Evolutionary conservation across 30 jellyfish, hydroid and myxozoan species (phyloP).

Genomic region (Mastigias papua): DNA sequence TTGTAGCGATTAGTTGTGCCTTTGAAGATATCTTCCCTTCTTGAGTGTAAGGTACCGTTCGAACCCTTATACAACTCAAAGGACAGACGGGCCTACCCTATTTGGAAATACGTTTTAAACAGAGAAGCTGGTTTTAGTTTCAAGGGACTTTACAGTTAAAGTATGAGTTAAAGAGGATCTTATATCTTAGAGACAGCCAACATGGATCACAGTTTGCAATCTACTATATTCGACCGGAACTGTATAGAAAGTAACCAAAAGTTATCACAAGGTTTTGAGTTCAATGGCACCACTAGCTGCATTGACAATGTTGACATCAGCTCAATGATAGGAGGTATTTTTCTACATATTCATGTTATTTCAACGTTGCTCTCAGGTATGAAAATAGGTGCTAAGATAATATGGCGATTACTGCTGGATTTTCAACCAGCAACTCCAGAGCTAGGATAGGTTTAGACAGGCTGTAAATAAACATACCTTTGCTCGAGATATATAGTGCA

Average conservation of each 20-base stretch:
- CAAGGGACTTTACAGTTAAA: too few relatives aligned
- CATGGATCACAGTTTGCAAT: slow-evolving; percentile 37
- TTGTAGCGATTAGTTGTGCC: not conserved
- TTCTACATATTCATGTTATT: not conserved
- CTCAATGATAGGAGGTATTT: slow-evolving; percentile 37
- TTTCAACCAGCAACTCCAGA: too few relatives aligned
- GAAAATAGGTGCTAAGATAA: not conserved
- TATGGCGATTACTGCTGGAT: too few relatives aligned
- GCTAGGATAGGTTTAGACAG: too few relatives aligned
- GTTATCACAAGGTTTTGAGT: not conserved
- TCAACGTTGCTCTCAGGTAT: not conserved
- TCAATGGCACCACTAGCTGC: not conserved
- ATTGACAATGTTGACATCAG: slow-evolving; percentile 22
- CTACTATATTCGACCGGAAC: not conserved
- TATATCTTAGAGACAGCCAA: not conserved
- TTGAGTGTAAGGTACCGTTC: not conserved
- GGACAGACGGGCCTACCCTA: too few relatives aligned
- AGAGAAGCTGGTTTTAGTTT: too few relatives aligned
- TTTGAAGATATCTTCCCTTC: not conserved
- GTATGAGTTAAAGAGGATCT: not conserved
- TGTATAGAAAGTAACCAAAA: not conserved
- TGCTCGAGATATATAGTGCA: too few relatives aligned
- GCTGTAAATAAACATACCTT: too few relatives aligned
- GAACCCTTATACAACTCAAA: too few relatives aligned
- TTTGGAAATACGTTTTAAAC: too few relatives aligned